These are phyloP conservation scores for Eulemur coronatus DNA, from an alignment of 2,797 vertebrate species.

Conservation along the genomic window DNA sequence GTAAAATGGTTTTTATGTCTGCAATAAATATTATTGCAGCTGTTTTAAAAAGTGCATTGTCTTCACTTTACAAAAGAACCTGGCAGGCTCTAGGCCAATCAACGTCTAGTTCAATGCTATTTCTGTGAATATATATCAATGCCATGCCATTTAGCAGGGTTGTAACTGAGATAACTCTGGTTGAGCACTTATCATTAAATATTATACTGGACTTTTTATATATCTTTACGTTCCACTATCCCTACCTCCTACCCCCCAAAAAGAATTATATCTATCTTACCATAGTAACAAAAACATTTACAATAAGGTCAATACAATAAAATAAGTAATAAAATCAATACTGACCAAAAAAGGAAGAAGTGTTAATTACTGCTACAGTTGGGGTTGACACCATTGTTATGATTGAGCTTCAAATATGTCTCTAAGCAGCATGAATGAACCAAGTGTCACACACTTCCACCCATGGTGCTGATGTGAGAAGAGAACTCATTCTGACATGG, in stretches of 20 bases:
- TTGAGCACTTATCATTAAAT: neutral
- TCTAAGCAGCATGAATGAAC: neutral
- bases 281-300: neutral
- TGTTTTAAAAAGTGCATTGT: constrained; percentile 71
- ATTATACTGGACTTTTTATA: neutral
- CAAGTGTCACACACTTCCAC: neutral
- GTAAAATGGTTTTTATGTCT: constrained; percentile 80
- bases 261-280: neutral
- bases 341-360: neutral
- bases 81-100: constrained; percentile 50
- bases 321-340: neutral
- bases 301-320: neutral
- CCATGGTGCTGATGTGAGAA: neutral
- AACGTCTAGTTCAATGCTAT: neutral
- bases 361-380: neutral
- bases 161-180: neutral
- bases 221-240: neutral
- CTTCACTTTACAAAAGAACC: constrained; percentile 58
- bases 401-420: neutral
- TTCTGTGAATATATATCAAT: rapidly evolving
- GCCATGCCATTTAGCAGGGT: neutral
- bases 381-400: neutral
- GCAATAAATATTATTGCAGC: constrained; percentile 75
- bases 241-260: neutral
- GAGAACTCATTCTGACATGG: neutral